These are phyloP conservation scores for Octodon degus DNA, from an alignment of 2,113 vertebrate species.

Conservation along the genomic window DNA sequence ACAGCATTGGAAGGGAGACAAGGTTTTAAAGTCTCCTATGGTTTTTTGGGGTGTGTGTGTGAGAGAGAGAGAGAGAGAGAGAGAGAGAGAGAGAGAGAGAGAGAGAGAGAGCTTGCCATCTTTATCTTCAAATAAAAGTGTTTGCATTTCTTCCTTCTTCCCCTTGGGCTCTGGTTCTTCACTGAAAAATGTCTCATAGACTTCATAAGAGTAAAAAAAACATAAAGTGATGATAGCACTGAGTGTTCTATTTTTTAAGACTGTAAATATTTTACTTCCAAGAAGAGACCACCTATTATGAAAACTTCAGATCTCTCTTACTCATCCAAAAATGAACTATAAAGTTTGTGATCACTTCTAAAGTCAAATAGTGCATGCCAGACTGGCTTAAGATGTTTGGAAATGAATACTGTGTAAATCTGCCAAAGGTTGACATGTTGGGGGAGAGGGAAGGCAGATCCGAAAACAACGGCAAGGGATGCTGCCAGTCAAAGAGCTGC, in stretches of 20 bases:
- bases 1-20: conserved; percentile 48
- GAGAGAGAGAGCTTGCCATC: not conserved
- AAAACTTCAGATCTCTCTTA: conserved; percentile 30
- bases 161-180: conserved; percentile 17
- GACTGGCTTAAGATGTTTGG: not conserved
- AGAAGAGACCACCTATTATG: conserved; percentile 58
- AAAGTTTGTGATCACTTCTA: conserved; percentile 7
- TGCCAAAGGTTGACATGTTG: not conserved
- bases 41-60: not conserved
- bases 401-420: not conserved
- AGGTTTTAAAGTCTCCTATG: conserved; percentile 16
- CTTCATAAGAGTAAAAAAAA: conserved; percentile 46
- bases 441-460: not conserved
- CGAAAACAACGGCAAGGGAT: not conserved
- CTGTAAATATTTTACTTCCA: conserved; percentile 63
- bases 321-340: conserved; percentile 17
- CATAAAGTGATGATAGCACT: not conserved
- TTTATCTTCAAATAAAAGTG: conserved; percentile 61
- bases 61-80: no score
- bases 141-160: conserved; percentile 42
- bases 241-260: conserved; percentile 6
- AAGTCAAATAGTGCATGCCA: not conserved
- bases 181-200: conserved; percentile 54
- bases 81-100: no score
- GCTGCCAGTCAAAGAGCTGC: not conserved